Base-by-base conservation (phyloP, 2,888 invertebrate species). In the Phyllotreta cruciferae region DNA sequence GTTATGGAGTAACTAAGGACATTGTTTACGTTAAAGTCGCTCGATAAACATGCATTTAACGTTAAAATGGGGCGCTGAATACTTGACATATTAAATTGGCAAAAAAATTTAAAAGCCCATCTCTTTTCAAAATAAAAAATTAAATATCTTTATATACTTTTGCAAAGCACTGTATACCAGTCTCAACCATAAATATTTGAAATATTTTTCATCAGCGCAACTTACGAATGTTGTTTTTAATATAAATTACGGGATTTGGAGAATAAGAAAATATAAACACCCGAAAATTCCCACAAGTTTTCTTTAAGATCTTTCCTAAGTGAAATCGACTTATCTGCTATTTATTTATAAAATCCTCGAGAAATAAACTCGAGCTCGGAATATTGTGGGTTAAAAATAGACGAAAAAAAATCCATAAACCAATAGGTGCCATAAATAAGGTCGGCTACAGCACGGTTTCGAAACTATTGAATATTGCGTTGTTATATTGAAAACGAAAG, bases 401-500 rank as follows among this genome's bases (percentile, higher is more conserved):
- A 58, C 37, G 13, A 37, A 41, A 57, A 54, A 42, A 57, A 39
- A 35, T 38, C n/a, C 50, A 14, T 9, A 54, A 56, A 47, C 53
- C 66, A 56, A 60, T 62, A 64, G 56, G 56, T 39, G 14, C 55
- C 63, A 66, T 66, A 68, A 68, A 68, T 68, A 68, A 68, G 55
- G 39, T 61, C 56, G 64, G 63, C 61, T 50, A 53, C 4, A 60
- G 57, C 56, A 60, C 35, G 58, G 64, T 49, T 49, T 47, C 36
- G 36, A 42, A 52, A 10, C 34, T 44, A 35, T 55, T 24, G 41
- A 67, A 64, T 63, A 64, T 66, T 60, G 56, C 38, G 63, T 62
- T 66, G 64, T 68, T 66, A 62, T 54, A 45, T 24, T 24, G 73
- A 76, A 73, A 76, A 73, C 70, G 71, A 73, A 72, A 75, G 75